Base-by-base conservation (phyloP, 2,797 vertebrate species). In the Typhlichthys eigenmanni region DNA sequence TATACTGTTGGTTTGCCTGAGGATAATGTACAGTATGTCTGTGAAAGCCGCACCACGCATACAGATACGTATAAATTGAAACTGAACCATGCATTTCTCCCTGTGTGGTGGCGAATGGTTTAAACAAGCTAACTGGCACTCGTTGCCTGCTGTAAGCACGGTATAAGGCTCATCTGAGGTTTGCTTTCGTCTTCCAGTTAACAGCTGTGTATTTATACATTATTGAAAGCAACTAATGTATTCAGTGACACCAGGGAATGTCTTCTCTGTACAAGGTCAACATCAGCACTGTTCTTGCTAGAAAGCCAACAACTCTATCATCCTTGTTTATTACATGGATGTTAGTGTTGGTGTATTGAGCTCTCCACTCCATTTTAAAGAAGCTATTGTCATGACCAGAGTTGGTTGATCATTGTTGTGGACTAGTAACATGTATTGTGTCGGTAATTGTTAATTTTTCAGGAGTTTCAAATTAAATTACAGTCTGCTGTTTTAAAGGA, bases 341-440 rank as follows among this genome's bases (percentile, higher is more conserved):
- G 38, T 43, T 43, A 9, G 38, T 7, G 38, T 43, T 43, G 56
- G 55, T 29, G 24, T 29, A 57, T 43, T 14, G 11, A 17, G 14
- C 48, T 62, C 62, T 13, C 62, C 64, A 29, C 12, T 16, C 48
- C n/a, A 16, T 14, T 63, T 13, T 57, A 6, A 56, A 57, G 16
- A 29, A 43, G 52, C 17, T 52, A 8, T 12, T 12, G 54, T 43
- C 9, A 9, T 43, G 38, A 43, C 38, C 38, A 43, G 38, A 43
- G 9, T 10, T 7, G 7, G 38, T 10, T 29, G 24, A 29, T 29
- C 24, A 29, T 29, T 43, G 8, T 10, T 9, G 38, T 10, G 38
- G 38, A 43, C 38, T 9, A 43, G 7, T 9, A 43, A 43, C 38
- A 43, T 43, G 38, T 29, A 29, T 29, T 29, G 24, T 4, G 24